Evolutionary conservation across 2,113 vertebrate species (phyloP).

Genomic region (Ciconia boyciana): DNA sequence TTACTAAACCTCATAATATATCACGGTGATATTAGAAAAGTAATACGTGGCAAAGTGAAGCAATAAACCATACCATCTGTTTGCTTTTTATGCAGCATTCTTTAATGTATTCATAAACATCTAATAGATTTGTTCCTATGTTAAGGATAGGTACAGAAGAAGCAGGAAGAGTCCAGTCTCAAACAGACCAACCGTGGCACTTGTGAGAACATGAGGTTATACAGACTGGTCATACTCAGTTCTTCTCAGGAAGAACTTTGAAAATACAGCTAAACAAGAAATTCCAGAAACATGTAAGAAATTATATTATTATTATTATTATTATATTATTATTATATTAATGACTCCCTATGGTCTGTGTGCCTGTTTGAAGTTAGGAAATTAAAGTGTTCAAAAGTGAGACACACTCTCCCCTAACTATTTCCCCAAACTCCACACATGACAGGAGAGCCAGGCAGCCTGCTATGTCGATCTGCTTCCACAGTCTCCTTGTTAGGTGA

Average conservation of each 20-base stretch:
- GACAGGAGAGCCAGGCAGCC: neutral
- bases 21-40: neutral
- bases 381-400: neutral
- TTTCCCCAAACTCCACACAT: neutral
- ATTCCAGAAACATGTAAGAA: neutral
- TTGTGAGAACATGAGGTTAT: fast-evolving
- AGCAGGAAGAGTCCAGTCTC: neutral
- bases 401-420: neutral
- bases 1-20: neutral
- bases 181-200: neutral
- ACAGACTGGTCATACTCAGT: fast-evolving
- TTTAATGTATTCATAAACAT: neutral
- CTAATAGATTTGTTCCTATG: neutral
- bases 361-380: neutral
- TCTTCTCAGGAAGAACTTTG: neutral
- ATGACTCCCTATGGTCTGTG: fast-evolving
- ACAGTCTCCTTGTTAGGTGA: neutral
- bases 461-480: neutral
- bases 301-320: too few relatives aligned
- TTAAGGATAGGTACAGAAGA: neutral
- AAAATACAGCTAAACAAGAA: neutral
- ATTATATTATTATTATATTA: too few relatives aligned
- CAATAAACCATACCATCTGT: neutral
- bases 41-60: neutral
- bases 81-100: neutral